Base-by-base conservation (phyloP, 2,888 invertebrate species). In the Tetramorium bicarinatum region DNA sequence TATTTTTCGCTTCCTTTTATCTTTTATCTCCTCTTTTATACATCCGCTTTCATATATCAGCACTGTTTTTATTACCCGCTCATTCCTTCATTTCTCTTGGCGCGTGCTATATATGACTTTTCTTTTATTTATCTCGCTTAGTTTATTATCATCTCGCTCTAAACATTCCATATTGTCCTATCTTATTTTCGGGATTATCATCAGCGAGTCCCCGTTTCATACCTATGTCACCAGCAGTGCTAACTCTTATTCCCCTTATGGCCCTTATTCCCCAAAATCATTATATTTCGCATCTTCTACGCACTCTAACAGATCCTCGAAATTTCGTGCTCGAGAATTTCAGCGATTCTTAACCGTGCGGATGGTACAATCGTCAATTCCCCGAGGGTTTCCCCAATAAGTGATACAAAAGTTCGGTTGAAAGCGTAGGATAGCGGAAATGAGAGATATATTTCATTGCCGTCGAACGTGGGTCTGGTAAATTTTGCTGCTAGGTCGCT, bases 151-250 rank as follows among this genome's bases (percentile, higher is more conserved):
- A 13, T 49, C 21, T 75, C 29, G 21, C n/a, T 44, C 29, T n/a
- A 15, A 44, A 38, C 15, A 29, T 15, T 41, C 15, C 21, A 3
- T 62, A 56, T 44, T 29, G 7, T 67, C 29, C 38, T 62, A 56
- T 54, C 56, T 81, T 83, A 84, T 82, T 82, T 44, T 25, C 54
- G 61, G 69, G 56, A 82, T 87, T 76, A 85, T 87, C 83, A 62
- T 41, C 82, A 41, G 6, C 69, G 56, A 74, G 25, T 75, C 80
- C 41, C 18, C 21, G 15, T 83, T 87, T 54, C 13, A 25, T 7
- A 21, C 11, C 7, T 25, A 18, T 18, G 59, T 29, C 62, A n/a
- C 4, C 44, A 41, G 41, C 66, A 47, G 7, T 74, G 21, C 25
- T 38, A 82, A 72, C 52, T 29, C 61, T 71, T 49, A 75, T 38